Evolutionary conservation across 2,888 invertebrate species (phyloP).

Genomic region (Geotrupes spiniger): DNA sequence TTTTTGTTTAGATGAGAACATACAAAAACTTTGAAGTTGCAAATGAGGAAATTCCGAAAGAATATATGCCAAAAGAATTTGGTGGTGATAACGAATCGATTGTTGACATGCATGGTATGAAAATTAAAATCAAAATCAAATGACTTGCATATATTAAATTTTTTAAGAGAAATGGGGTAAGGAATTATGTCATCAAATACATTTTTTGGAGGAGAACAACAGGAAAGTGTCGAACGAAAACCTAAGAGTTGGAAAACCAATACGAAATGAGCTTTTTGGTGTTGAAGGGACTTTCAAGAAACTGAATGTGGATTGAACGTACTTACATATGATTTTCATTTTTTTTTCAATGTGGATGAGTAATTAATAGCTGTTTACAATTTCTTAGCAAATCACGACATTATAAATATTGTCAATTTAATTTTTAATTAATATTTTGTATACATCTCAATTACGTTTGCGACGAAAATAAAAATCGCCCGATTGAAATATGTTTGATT

Average conservation of each 20-base stretch:
- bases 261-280: not conserved
- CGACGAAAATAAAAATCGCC: no score
- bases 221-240: not conserved
- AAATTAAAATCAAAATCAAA: not conserved
- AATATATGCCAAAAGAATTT: constrained; percentile 16
- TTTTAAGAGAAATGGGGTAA: not conserved
- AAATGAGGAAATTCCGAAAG: constrained; percentile 3
- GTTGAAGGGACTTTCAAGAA: constrained; percentile 1
- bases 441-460: no score
- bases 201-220: not conserved
- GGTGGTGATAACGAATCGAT: constrained; percentile 7
- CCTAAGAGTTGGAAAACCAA: constrained; percentile 1
- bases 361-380: no score
- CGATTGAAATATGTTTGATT: no score
- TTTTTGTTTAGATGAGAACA: not conserved
- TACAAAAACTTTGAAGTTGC: constrained; percentile 8
- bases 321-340: no score
- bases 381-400: no score
- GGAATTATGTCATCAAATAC: not conserved
- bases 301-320: not conserved
- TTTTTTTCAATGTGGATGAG: no score
- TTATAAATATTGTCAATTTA: no score
- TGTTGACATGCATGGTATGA: not conserved
- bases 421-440: no score
- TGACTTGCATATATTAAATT: not conserved